These are phyloP conservation scores for Fistularia tabacaria DNA, from an alignment of 2,797 vertebrate genomes.

Conservation along the genomic window DNA sequence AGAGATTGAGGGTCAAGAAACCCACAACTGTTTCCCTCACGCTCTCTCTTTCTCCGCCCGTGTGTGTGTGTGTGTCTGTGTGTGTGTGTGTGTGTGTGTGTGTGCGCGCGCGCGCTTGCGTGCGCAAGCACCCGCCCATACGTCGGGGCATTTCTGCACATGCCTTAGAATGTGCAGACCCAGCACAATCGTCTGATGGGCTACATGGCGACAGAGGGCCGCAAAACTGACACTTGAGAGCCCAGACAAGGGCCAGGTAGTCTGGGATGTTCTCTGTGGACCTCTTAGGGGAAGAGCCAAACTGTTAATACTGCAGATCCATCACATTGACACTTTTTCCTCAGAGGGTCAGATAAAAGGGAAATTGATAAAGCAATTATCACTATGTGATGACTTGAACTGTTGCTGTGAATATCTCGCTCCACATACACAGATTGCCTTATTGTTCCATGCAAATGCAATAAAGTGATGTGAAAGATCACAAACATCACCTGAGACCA, in stretches of 20 bases:
- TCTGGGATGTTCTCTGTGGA: constrained; percentile 57
- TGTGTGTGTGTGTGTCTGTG: too few species aligned
- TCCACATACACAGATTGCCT: neutral
- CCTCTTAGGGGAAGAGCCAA: constrained; percentile 30
- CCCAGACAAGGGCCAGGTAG: constrained; percentile 47
- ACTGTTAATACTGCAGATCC: constrained; percentile 41
- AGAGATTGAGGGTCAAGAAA: too few species aligned
- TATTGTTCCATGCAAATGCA: too few species aligned
- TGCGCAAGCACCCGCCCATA: neutral
- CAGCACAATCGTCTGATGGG: constrained; percentile 65
- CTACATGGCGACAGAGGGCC: constrained; percentile 74
- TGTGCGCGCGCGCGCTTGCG: neutral
- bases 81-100: constrained; percentile 1
- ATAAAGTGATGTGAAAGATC: too few species aligned
- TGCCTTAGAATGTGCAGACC: constrained; percentile 51
- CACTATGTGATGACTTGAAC: constrained; percentile 10
- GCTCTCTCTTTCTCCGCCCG: too few species aligned
- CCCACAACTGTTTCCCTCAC: too few species aligned
- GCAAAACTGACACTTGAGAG: constrained; percentile 75
- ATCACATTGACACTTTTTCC: constrained; percentile 41
- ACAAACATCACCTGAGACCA: too few species aligned
- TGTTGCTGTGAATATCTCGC: neutral
- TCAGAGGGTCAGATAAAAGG: constrained; percentile 36
- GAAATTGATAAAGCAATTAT: constrained; percentile 44
- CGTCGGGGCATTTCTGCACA: neutral